These are phyloP conservation scores for Nymphicus hollandicus DNA, from an alignment of 2,113 vertebrate species.

Conservation along the genomic window DNA sequence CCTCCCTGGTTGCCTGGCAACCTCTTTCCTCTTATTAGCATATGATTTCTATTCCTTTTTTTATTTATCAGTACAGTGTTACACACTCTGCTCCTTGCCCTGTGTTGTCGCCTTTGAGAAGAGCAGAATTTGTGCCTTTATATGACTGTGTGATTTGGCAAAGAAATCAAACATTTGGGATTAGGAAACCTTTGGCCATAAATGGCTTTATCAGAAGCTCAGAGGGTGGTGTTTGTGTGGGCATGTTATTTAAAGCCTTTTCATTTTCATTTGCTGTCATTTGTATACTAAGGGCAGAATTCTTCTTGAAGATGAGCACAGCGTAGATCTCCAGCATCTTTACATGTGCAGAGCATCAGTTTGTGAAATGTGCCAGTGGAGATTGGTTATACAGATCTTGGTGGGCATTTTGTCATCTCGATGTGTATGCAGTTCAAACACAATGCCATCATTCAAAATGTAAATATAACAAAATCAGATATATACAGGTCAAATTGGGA, in stretches of 20 bases:
- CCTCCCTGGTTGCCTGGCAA: constrained; percentile 67
- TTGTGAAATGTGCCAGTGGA: not conserved
- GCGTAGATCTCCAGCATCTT: not conserved
- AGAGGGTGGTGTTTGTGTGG: constrained; percentile 43
- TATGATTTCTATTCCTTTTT: constrained; percentile 69
- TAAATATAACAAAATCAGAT: not conserved
- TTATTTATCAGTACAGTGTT: constrained; percentile 56
- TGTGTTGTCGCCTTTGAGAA: not conserved
- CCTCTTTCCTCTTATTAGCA: constrained; percentile 67
- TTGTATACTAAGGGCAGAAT: constrained; percentile 6
- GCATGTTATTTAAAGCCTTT: constrained; percentile 24
- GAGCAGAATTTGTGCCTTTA: constrained; percentile 41
- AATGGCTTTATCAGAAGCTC: constrained; percentile 33
- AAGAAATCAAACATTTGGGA: constrained; percentile 49
- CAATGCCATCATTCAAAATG: not conserved
- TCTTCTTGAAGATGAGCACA: not conserved
- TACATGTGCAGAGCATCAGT: not conserved
- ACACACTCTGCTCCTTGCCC: constrained; percentile 19
- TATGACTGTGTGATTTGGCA: constrained; percentile 11
- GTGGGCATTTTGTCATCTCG: not conserved
- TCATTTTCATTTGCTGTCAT: constrained; percentile 38
- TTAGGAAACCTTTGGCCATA: constrained; percentile 47
- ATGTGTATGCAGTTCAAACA: not conserved
- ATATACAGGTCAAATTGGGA: not conserved
- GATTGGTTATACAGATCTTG: not conserved